Evolutionary conservation across 2,797 vertebrate genomes (phyloP).

Genomic region (Helicolenus hilgendorfi): DNA sequence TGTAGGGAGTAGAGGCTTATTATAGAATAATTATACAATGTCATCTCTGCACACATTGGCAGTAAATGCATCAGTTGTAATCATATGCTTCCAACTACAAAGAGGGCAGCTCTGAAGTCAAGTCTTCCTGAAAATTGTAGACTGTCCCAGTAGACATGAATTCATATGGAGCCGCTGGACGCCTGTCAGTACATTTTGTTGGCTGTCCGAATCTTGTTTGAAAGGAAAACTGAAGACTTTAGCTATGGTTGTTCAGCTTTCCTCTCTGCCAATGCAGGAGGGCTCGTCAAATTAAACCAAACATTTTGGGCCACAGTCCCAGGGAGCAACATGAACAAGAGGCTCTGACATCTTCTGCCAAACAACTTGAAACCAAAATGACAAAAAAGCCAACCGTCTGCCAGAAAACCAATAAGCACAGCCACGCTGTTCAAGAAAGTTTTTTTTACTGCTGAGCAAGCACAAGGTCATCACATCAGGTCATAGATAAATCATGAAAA

Average conservation of each 20-base stretch:
- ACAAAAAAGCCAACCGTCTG: slow-evolving; percentile 22
- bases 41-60: slow-evolving; percentile 80
- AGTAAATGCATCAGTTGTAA: slow-evolving; percentile 84
- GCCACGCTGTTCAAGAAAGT: neutral
- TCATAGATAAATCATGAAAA: slow-evolving; percentile 10
- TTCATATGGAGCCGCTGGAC: slow-evolving; percentile 58
- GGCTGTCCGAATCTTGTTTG: slow-evolving; percentile 35
- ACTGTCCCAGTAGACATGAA: slow-evolving; percentile 51
- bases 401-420: slow-evolving; percentile 21
- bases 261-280: slow-evolving; percentile 51
- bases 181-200: slow-evolving; percentile 39
- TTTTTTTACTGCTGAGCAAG: slow-evolving; percentile 24
- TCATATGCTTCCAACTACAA: slow-evolving; percentile 83
- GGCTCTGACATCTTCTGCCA: slow-evolving; percentile 63
- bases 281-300: slow-evolving; percentile 71
- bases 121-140: slow-evolving; percentile 84
- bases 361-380: slow-evolving; percentile 55
- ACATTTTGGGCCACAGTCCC: slow-evolving; percentile 78
- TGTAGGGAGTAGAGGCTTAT: slow-evolving; percentile 69
- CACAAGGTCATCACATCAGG: neutral
- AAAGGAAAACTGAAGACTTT: slow-evolving; percentile 48
- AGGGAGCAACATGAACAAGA: slow-evolving; percentile 76
- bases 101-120: slow-evolving; percentile 62
- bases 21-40: slow-evolving; percentile 91
- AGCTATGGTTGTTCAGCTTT: slow-evolving; percentile 53